phyloP scores from a whole-genome alignment of 2,113 vertebrate genomes.

The Strix aluco region DNA sequence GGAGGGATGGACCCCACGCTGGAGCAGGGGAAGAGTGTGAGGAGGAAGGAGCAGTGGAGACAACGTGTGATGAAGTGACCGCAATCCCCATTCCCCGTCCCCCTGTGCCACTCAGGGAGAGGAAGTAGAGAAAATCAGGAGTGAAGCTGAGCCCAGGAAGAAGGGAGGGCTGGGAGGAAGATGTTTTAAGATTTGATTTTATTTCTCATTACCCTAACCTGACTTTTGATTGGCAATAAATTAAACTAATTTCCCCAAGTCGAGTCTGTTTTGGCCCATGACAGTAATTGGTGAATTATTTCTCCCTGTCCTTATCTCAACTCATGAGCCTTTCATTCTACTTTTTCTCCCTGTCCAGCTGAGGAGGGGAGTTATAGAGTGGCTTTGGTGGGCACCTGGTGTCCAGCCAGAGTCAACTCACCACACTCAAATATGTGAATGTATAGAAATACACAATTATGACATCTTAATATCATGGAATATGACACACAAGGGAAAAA shows the following conservation, averaged over 20 bases:
- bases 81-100: background rate
- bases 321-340: background rate
- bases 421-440: background rate
- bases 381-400: background rate
- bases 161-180: background rate
- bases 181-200: background rate
- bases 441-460: background rate
- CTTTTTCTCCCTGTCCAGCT: background rate
- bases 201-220: background rate
- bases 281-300: background rate
- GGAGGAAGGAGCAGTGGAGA: background rate
- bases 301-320: background rate
- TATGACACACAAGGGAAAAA: background rate
- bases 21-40: background rate
- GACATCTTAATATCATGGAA: background rate
- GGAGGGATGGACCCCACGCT: background rate
- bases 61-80: rapidly evolving
- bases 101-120: background rate
- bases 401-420: background rate
- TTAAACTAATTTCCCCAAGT: background rate
- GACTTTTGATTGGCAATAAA: background rate
- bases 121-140: background rate
- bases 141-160: background rate
- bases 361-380: background rate
- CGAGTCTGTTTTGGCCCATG: background rate